Evolutionary conservation across 2,888 invertebrate species (phyloP), one percentile per base, ranked within the genome.

Genomic region (Lucinisca nassula): DNA sequence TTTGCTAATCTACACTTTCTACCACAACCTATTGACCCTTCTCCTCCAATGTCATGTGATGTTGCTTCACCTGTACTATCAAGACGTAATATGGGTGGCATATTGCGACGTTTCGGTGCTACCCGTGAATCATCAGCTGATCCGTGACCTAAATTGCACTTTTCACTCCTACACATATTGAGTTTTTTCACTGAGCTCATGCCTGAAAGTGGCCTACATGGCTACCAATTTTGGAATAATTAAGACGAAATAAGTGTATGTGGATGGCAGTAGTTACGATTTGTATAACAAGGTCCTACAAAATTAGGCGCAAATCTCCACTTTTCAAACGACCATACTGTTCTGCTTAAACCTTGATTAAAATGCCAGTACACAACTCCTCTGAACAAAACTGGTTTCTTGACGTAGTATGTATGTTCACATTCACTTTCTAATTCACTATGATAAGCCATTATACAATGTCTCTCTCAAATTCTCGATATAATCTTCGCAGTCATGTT

Each of bases 41-140:
- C 10, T 21, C 51, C 14, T 30, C 17, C 21, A 35, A 32, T 40
- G 55, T 58, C 21, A 24, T 55, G 51, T 51, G 92, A 88, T 58
- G 92, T 82, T 80, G 88, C 87, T 84, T 92, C 92, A 70, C 92
- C 92, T 0, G 92, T 90, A 86, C 92, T 93, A 74, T 93, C 90
- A 61, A 93, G 87, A 70, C 93, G 88, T 81, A 92, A 78, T 45
- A 92, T 79, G 12, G 78, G 61, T n/a, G 79, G 84, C 75, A 80
- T 80, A 49, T 67, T 79, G 32, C 72, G 77, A 24, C 75, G 72
- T 35, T 55, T 70, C n/a, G 67, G 2, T 1, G 12, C 17, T 1
- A 35, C 67, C 3, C 3, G 32, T 55, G 55, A 17, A 55, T 55
- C 55, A 4, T 55, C n/a, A n/a, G n/a, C 55, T 55, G 55, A 55